Evolutionary conservation across 2,888 invertebrate species (phyloP), one percentile per base, ranked within the genome.

Genomic region (Arenicola marina): DNA sequence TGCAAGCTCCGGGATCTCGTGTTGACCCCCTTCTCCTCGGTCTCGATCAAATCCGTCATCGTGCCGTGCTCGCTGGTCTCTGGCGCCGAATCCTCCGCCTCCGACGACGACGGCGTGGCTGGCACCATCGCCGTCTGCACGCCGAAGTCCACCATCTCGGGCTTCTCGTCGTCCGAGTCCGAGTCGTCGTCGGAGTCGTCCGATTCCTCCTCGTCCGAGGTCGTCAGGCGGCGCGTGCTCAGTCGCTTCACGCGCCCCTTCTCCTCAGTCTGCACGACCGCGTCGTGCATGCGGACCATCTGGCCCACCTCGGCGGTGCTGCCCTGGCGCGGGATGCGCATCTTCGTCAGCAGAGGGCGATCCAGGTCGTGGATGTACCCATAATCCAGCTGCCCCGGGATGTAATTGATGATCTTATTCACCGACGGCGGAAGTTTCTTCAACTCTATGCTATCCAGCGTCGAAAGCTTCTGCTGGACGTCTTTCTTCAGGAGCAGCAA

Each of bases 401-500:
- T 63, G 66, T 81, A 83, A 18, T 69, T 69, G 4, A 82, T 72
- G 61, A 75, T 71, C 69, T 81, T 63, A 21, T 26, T 59, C 24
- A 82, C 77, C 7, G 79, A 75, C 2, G 57, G 56, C 1, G 84
- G 84, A 11, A 82, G 70, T 21, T 76, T 73, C 59, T 75, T 76
- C 34, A 80, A 64, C 43, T 78, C 76, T n/a, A 82, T 75, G 43
- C 76, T 76, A 34, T 75, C 74, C 46, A 81, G 69, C 15, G 72
- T 68, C 26, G 76, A 73, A 34, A 84, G 73, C 68, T 84, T 84
- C 58, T 83, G 82, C 61, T 80, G 78, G 2, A 84, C 80, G 61
- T 84, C 81, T 61, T 82, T 83, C 73, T 83, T 83, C 51, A 84
- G 72, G 45, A 84, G 73, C 51, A 84, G 73, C 21, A 84, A 75